phyloP scores from a whole-genome alignment of 2,113 vertebrate species.

The Dromiciops gliroides region DNA sequence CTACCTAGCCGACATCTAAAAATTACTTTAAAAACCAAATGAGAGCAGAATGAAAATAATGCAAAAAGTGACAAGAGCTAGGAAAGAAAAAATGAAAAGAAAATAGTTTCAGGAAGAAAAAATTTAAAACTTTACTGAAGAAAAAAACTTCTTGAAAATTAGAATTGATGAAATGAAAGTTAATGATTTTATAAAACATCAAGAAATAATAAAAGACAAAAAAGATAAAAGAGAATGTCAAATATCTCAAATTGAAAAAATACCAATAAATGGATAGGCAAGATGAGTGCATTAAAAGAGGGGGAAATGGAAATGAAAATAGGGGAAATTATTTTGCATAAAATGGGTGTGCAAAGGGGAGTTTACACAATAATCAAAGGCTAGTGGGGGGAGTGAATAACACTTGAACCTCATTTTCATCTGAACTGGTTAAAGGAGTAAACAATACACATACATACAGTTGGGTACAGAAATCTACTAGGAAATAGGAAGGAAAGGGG shows the following conservation, averaged over 20 bases:
- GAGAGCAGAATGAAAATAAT: background rate
- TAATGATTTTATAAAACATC: background rate
- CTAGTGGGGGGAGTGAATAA: background rate
- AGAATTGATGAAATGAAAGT: background rate
- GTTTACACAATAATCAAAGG: background rate
- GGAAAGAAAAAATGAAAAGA: background rate
- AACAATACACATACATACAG: background rate
- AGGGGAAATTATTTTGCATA: background rate
- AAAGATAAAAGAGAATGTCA: background rate
- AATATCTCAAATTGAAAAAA: background rate
- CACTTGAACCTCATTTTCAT: background rate
- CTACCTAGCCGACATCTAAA: too few species aligned
- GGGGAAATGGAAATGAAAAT: background rate
- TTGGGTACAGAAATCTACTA: background rate
- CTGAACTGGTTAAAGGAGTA: background rate
- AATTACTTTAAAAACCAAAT: background rate
- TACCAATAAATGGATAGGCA: background rate
- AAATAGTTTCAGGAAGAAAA: too few species aligned
- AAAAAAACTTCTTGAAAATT: background rate
- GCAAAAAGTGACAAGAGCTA: background rate
- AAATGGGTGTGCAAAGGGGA: background rate
- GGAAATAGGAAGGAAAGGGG: background rate
- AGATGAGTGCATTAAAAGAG: background rate
- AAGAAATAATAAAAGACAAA: background rate
- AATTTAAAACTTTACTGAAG: background rate